Percentiles rank a stretch among this genome's conserved stretches.
phyloP scores from a whole-genome alignment of 2,113 vertebrate genomes.

The Sylvietta virens region DNA sequence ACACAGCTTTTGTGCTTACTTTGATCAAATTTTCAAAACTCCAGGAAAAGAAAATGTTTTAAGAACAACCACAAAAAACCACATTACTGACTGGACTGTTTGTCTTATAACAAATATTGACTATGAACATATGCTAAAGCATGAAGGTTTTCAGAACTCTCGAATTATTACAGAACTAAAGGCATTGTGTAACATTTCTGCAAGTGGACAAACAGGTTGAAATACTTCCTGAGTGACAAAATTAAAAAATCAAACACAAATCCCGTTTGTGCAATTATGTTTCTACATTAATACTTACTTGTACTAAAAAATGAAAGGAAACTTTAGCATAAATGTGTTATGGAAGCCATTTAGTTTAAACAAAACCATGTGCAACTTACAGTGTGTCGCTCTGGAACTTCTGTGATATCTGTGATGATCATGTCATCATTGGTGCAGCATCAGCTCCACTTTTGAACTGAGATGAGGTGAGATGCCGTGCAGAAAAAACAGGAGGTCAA shows the following conservation, averaged over 20 bases:
- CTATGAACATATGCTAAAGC: neutral
- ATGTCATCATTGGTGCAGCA: rapidly evolving
- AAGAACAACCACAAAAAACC: neutral
- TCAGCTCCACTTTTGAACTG: neutral
- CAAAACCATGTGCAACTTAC: neutral
- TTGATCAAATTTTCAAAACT: neutral
- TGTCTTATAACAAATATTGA: neutral
- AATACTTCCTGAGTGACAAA: neutral
- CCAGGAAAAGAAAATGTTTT: neutral
- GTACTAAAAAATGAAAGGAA: neutral
- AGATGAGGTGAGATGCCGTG: neutral
- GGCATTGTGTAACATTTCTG: neutral
- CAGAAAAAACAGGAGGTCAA: neutral
- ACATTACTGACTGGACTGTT: neutral
- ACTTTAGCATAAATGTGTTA: neutral
- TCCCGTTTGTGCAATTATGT: neutral
- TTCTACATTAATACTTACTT: neutral
- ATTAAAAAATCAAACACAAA: neutral
- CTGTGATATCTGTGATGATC: neutral
- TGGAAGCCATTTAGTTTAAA: neutral
- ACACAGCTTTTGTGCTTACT: neutral
- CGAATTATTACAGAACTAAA: neutral
- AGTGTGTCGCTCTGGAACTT: neutral
- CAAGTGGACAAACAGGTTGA: neutral
- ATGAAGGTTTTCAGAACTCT: neutral